Evolutionary conservation across 2,113 vertebrate genomes (phyloP).

Genomic region (Dicrurus megarhynchus): DNA sequence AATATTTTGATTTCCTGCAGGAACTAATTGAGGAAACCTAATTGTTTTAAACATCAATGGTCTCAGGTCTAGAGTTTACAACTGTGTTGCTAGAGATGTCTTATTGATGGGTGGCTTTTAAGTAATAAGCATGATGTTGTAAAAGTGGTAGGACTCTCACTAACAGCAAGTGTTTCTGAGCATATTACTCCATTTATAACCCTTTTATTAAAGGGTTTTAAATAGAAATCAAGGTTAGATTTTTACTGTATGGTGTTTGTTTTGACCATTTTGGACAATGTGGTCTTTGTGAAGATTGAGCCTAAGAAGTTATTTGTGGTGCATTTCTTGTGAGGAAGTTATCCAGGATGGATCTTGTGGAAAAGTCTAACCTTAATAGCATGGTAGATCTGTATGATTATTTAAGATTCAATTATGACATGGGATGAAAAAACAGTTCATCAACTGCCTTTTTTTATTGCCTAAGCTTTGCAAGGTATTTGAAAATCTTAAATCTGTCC

Average conservation of each 20-base stretch:
- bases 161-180: not conserved
- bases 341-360: not conserved
- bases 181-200: conserved; percentile 14
- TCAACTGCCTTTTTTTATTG: not conserved
- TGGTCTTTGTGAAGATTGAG: not conserved
- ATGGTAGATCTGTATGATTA: not conserved
- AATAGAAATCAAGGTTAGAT: conserved; percentile 27
- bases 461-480: not conserved
- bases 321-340: conserved; percentile 7
- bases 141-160: not conserved
- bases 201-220: conserved; percentile 15
- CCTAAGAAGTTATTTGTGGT: conserved; percentile 16
- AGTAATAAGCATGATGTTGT: not conserved
- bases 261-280: conserved; percentile 17
- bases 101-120: not conserved
- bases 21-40: not conserved
- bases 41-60: not conserved
- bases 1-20: conserved; percentile 24
- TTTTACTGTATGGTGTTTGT: conserved; percentile 13
- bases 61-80: not conserved
- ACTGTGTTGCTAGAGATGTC: not conserved
- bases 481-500: not conserved
- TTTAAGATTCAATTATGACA: not conserved
- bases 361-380: conserved; percentile 24
- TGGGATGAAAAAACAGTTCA: conserved; percentile 1